phyloP scores from a whole-genome alignment of 2,113 vertebrate genomes.

The Paratilapia polleni region DNA sequence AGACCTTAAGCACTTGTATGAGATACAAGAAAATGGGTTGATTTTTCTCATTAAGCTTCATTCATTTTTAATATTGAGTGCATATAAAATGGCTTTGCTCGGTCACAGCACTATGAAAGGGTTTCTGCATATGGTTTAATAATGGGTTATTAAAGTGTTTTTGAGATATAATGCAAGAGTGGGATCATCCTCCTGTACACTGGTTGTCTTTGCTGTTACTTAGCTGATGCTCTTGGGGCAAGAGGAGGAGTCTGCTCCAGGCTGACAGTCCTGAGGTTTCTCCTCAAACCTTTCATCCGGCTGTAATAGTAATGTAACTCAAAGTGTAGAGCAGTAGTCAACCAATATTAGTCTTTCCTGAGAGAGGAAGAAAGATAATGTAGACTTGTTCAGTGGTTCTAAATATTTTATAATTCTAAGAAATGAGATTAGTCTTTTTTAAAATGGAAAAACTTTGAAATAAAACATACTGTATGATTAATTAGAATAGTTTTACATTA shows the following conservation, averaged over 20 bases:
- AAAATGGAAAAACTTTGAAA: no score
- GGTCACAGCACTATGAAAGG: background rate
- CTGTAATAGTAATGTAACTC: background rate
- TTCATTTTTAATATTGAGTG: background rate
- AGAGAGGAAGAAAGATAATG: background rate
- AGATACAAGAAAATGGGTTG: background rate
- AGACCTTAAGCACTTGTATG: background rate
- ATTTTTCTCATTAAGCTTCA: slow-evolving; percentile 4
- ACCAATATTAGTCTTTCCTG: background rate
- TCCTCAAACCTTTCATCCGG: background rate
- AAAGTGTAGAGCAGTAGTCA: background rate
- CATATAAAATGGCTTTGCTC: background rate
- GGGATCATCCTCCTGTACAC: background rate
- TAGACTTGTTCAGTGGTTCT: background rate
- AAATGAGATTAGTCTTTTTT: background rate
- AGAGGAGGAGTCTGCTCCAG: background rate
- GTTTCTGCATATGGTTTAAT: slow-evolving; percentile 1
- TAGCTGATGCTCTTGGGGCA: background rate
- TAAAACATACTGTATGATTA: no score
- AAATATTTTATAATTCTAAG: background rate
- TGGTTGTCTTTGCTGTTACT: background rate
- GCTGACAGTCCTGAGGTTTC: background rate
- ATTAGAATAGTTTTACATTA: no score
- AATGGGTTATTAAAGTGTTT: slow-evolving; percentile 1
- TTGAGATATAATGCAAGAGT: background rate